phyloP scores from a whole-genome alignment of 2,797 vertebrate species.

The Kryptopterus vitreolus region DNA sequence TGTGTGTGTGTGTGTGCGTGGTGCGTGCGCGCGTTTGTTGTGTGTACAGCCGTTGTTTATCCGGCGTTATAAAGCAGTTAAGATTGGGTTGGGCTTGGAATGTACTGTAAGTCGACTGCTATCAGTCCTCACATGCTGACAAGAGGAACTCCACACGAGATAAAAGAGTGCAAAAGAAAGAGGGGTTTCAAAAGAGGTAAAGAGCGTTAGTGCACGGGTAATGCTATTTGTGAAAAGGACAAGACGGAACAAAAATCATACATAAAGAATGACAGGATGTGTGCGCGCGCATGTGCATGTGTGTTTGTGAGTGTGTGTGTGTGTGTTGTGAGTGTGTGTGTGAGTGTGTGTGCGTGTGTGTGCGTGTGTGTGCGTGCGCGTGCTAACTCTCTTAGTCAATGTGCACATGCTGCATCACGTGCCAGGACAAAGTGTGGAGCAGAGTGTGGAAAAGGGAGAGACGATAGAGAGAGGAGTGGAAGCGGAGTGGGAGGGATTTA shows the following conservation, averaged over 20 bases:
- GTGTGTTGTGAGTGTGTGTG: conserved; percentile 19
- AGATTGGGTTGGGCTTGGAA: conserved; percentile 43
- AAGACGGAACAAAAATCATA: conserved; percentile 12
- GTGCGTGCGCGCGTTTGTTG: neutral
- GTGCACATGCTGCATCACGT: conserved; percentile 78
- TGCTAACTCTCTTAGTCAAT: conserved; percentile 77
- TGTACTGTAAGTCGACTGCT: conserved; percentile 33
- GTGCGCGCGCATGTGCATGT: conserved; percentile 34
- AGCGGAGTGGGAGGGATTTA: conserved; percentile 16
- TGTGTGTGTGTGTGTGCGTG: conserved; percentile 3
- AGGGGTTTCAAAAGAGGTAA: conserved; percentile 32
- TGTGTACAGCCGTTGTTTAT: conserved; percentile 39
- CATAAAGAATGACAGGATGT: conserved; percentile 29
- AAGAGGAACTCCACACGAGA: conserved; percentile 8
- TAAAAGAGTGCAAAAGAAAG: conserved; percentile 26
- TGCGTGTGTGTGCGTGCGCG: conserved; percentile 45
- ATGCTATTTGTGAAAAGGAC: neutral
- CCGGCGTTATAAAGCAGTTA: conserved; percentile 34
- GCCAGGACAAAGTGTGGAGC: conserved; percentile 67
- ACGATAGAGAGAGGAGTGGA: conserved; percentile 28
- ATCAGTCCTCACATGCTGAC: conserved; percentile 28
- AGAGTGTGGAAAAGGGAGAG: conserved; percentile 65
- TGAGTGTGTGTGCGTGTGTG: conserved; percentile 11
- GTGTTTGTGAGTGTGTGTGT: conserved; percentile 24
- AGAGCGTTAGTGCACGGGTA: conserved; percentile 46